Conservation (phyloP, 2,888 invertebrate species). For the Euphydryas editha region DNA sequence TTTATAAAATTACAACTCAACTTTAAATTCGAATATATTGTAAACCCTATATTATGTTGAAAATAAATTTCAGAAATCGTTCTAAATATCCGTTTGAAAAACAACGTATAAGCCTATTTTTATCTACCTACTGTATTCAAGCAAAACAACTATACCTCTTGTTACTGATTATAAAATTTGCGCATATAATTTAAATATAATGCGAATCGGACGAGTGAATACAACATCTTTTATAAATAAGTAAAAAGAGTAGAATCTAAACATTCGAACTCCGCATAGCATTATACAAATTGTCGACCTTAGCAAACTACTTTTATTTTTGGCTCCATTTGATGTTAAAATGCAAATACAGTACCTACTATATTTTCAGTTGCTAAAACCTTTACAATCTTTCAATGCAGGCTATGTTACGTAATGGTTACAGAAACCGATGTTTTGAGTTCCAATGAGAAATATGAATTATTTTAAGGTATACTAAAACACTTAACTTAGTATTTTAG, state of each 20-base stretch:
- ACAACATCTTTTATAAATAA: not conserved
- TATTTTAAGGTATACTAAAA: not conserved
- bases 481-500: not conserved
- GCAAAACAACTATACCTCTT: not conserved
- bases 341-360: conserved; percentile 1
- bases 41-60: too few relatives aligned
- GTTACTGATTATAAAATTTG: not conserved
- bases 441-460: not conserved
- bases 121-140: not conserved
- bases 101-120: not conserved
- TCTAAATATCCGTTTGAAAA: too few relatives aligned
- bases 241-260: not conserved
- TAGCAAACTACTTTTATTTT: not conserved
- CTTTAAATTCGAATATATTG: too few relatives aligned
- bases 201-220: not conserved
- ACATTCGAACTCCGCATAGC: conserved; percentile 1
- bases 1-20: too few relatives aligned
- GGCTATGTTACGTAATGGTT: conserved; percentile 3
- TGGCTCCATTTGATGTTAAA: not conserved
- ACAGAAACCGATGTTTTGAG: not conserved
- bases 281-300: not conserved
- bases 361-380: not conserved
- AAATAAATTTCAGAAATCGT: too few relatives aligned
- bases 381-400: conserved; percentile 1
- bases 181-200: not conserved